Conservation (phyloP, 2,797 vertebrate genomes). For the Erpetoichthys calabaricus region DNA sequence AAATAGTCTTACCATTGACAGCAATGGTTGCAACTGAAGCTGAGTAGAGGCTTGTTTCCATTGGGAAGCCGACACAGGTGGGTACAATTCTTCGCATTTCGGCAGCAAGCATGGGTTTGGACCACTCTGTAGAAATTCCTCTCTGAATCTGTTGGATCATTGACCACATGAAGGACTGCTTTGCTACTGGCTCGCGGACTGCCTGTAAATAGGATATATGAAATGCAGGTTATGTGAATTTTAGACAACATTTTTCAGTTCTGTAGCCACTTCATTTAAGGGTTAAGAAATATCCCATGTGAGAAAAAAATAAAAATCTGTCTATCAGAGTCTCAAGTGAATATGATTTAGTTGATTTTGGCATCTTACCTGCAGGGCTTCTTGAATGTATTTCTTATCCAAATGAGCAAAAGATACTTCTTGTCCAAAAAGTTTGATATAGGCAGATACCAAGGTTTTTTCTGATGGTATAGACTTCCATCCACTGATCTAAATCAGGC, state of each 20-base stretch:
- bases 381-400: constrained; percentile 30
- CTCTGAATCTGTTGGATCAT: constrained; percentile 3
- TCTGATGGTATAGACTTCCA: constrained; percentile 34
- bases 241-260: no score
- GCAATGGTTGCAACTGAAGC: constrained; percentile 17
- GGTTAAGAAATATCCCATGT: no score
- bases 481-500: constrained; percentile 25
- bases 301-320: no score
- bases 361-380: constrained; percentile 25
- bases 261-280: no score
- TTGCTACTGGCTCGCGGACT: constrained; percentile 18
- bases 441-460: constrained; percentile 23
- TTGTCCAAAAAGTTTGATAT: constrained; percentile 32
- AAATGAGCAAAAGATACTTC: constrained; percentile 26
- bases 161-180: constrained; percentile 5
- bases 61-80: constrained; percentile 19
- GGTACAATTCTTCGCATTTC: constrained; percentile 22
- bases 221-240: no score
- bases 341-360: no score
- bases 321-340: no score
- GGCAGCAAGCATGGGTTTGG: constrained; percentile 16
- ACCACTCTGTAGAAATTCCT: constrained; percentile 11
- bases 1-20: constrained; percentile 14
- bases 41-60: constrained; percentile 23
- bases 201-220: constrained; percentile 6